Conservation (phyloP, 2,888 invertebrate genomes). For the Drosophila helvetica region DNA sequence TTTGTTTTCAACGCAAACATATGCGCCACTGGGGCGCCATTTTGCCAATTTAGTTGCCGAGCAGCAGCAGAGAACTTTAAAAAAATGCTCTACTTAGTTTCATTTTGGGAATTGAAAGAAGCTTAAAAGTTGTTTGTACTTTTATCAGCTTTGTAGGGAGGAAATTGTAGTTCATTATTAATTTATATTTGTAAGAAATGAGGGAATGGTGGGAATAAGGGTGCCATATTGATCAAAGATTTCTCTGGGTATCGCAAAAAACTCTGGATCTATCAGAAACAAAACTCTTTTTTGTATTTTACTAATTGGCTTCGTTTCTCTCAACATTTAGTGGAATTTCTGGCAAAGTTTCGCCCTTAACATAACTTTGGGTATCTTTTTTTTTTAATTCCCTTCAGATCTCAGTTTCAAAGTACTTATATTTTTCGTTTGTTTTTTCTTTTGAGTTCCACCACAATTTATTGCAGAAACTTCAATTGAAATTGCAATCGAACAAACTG, state of each 20-base stretch:
- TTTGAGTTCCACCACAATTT: not conserved
- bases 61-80: not conserved
- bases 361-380: no score
- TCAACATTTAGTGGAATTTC: not conserved
- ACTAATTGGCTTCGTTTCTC: not conserved
- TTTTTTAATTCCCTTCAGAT: not conserved
- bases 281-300: not conserved
- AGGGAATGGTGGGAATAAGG: not conserved
- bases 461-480: not conserved
- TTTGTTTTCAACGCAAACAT: conserved; percentile 52
- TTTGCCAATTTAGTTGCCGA: conserved; percentile 30
- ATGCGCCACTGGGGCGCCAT: conserved; percentile 26
- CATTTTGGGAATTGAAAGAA: not conserved
- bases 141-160: not conserved
- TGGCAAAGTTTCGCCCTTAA: not conserved
- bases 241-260: not conserved
- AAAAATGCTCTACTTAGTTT: not conserved
- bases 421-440: not conserved
- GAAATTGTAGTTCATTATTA: not conserved
- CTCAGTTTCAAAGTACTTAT: not conserved
- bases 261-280: not conserved
- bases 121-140: not conserved
- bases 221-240: not conserved
- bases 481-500: conserved; percentile 12
- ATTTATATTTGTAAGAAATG: not conserved